These are phyloP conservation scores for Drosophila mojavensis DNA, from an alignment of 1,140 invertebrate species.

Conservation along the genomic window DNA sequence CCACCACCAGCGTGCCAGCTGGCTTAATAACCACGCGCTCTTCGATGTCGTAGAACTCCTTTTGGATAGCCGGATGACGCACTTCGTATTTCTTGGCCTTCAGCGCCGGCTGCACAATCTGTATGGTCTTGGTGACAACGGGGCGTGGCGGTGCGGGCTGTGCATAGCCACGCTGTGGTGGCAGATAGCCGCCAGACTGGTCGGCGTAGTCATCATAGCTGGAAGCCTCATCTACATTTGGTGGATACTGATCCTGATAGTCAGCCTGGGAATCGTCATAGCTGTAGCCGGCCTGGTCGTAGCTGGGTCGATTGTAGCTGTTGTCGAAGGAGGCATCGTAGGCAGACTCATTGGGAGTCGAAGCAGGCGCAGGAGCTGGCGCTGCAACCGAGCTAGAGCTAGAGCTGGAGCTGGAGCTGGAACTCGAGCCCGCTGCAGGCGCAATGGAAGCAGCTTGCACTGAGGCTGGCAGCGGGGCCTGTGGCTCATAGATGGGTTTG, in stretches of 20 bases:
- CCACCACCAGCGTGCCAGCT: slow-evolving; percentile 87
- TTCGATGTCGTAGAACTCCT: slow-evolving; percentile 88
- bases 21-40: slow-evolving; percentile 87
- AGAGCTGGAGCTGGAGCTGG: slow-evolving; percentile 23
- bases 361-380: slow-evolving; percentile 7
- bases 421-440: slow-evolving; percentile 18
- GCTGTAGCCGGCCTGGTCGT: slow-evolving; percentile 55
- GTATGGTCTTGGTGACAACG: slow-evolving; percentile 78
- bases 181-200: slow-evolving; percentile 58
- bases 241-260: slow-evolving; percentile 74
- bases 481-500: slow-evolving; percentile 67
- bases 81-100: slow-evolving; percentile 85
- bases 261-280: slow-evolving; percentile 72
- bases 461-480: slow-evolving; percentile 37
- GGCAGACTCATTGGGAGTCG: slow-evolving; percentile 45
- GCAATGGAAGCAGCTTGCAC: slow-evolving; percentile 30
- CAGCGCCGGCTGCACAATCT: slow-evolving; percentile 77
- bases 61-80: slow-evolving; percentile 87
- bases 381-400: slow-evolving; percentile 11
- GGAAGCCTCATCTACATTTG: slow-evolving; percentile 61
- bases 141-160: slow-evolving; percentile 51
- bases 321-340: slow-evolving; percentile 37
- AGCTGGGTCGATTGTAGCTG: slow-evolving; percentile 68
- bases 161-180: slow-evolving; percentile 58
- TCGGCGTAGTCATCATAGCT: slow-evolving; percentile 68